Conservation (phyloP, 2,113 vertebrate genomes). For the Cheirogaleus medius region DNA sequence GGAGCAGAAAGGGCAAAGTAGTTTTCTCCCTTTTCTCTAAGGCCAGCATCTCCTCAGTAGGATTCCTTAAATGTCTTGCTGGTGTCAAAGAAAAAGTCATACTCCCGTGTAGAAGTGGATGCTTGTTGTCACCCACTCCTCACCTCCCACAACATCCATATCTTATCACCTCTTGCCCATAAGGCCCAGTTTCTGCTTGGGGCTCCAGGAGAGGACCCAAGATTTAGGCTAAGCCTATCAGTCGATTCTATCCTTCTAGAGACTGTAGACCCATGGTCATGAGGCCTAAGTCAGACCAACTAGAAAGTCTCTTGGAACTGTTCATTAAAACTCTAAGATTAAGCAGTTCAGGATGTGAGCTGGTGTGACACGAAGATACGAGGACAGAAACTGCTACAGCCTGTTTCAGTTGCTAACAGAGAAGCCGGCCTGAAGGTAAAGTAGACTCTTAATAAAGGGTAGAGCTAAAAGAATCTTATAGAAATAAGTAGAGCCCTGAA, state of each 20-base stretch:
- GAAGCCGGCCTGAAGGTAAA: background rate
- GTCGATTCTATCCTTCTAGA: background rate
- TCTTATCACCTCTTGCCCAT: fast-evolving
- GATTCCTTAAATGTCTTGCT: background rate
- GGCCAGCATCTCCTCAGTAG: background rate
- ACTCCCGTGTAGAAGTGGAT: fast-evolving
- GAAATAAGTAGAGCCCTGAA: background rate
- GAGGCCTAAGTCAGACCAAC: background rate
- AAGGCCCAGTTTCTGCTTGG: background rate
- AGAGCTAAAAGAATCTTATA: constrained; percentile 10
- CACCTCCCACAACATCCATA: fast-evolving
- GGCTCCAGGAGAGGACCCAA: background rate
- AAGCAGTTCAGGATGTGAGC: background rate
- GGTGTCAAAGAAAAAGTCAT: background rate
- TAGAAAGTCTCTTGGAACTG: background rate
- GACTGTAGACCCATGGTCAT: background rate
- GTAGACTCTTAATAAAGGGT: background rate
- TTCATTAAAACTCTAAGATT: background rate
- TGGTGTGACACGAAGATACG: background rate
- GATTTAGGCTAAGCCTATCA: background rate
- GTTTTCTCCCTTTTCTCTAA: background rate
- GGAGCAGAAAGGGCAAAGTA: background rate
- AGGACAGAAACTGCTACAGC: background rate
- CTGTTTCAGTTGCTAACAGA: background rate
- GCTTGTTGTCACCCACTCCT: background rate